These are phyloP conservation scores for Eudyptes chrysolophus DNA, from an alignment of 2,113 vertebrate genomes.

Conservation along the genomic window DNA sequence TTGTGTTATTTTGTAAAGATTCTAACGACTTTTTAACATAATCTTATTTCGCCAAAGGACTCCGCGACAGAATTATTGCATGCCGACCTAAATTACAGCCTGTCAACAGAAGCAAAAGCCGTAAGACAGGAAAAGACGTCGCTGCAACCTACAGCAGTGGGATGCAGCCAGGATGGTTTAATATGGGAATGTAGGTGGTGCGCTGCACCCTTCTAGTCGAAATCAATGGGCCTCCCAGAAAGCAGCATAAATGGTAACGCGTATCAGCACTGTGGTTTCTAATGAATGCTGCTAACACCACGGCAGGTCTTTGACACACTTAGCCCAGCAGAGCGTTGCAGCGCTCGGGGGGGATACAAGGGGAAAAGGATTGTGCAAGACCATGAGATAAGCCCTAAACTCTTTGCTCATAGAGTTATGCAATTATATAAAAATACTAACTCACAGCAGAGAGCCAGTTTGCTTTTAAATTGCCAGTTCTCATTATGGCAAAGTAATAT, in stretches of 20 bases:
- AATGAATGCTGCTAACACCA: neutral
- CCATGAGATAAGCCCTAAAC: neutral
- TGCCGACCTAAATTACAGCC: constrained; percentile 20
- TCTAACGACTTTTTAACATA: neutral
- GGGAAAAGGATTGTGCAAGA: neutral
- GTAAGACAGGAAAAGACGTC: neutral
- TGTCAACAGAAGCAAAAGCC: constrained; percentile 1
- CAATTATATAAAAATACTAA: neutral
- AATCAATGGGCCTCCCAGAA: neutral
- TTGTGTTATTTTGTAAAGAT: neutral
- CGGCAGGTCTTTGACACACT: neutral
- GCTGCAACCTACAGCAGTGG: neutral
- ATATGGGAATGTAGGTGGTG: fast-evolving
- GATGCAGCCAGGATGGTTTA: neutral
- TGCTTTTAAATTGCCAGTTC: neutral
- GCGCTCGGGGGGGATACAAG: neutral
- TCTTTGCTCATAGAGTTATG: neutral
- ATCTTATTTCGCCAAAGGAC: neutral
- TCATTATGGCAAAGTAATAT: neutral
- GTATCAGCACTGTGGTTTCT: neutral
- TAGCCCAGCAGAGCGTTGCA: neutral
- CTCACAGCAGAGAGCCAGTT: neutral
- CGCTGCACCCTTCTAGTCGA: neutral
- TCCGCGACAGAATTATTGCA: neutral
- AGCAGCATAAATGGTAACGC: neutral